Evolutionary conservation across 92 coral and sea anemone species (phyloP), one percentile per base, ranked within the genome.

Genomic region (Palythoa grandis): DNA sequence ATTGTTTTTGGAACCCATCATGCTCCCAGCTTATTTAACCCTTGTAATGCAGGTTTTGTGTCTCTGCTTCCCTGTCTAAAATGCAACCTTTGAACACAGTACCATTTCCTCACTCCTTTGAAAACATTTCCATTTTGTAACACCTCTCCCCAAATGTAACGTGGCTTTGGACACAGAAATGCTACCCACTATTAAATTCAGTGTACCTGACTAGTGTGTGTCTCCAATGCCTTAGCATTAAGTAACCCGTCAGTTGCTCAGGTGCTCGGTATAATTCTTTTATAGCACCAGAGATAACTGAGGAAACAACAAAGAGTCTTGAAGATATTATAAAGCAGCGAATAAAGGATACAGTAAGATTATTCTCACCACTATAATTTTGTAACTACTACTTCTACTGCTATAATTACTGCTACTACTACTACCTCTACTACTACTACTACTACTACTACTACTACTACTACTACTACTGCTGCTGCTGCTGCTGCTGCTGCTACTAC

Each of bases 201-300:
- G 35, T 29, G 0, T 29, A 29, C 35, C 7, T 43, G 50, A 43
- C 50, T 43, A 8, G 9, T 43, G 50, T 43, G 50, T 43, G 50
- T 43, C 50, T 3, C 7, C 50, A 43, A 4, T 43, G 50, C 9
- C 50, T 43, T 43, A 43, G 50, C 50, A n/a, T n/a, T n/a, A 58
- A 58, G 16, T 58, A 58, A 15, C 11, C 65, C 2, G 17, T 14
- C 17, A 19, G 19, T 58, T 58, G 65, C 65, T 58, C 65, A 43
- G 50, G 19, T 58, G 20, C 65, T 58, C 20, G 5, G 10, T 15
- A 58, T 19, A 58, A 14, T 52, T 82, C 72, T 7, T 47, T 71
- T 84, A 6, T 90, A 97, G 99, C 98, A 39, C 98, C 99, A 52
- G 98, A 89, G 66, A 97, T 97, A 66, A 97, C 99, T 23, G 99